phyloP scores from a whole-genome alignment of 2,113 vertebrate genomes.

The Philantomba maxwellii region DNA sequence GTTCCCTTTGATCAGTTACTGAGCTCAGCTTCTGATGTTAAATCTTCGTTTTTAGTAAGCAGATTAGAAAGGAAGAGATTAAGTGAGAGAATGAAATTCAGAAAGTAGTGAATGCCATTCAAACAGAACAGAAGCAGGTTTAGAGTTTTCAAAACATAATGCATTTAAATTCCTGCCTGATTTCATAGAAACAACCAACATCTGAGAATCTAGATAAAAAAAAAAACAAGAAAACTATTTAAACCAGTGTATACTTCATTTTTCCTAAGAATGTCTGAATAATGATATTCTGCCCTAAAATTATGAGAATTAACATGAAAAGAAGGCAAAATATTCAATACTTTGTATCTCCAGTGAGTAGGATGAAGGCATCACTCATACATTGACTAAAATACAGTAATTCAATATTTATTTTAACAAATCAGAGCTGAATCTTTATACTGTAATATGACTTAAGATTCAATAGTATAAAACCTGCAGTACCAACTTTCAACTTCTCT shows the following conservation, averaged over 20 bases:
- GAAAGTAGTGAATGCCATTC: constrained; percentile 73
- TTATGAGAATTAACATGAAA: constrained; percentile 3
- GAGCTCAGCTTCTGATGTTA: constrained; percentile 80
- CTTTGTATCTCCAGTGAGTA: neutral
- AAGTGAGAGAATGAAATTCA: constrained; percentile 74
- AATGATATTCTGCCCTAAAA: constrained; percentile 17
- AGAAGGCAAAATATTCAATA: constrained; percentile 18
- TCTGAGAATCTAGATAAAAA: constrained; percentile 56
- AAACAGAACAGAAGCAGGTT: constrained; percentile 68
- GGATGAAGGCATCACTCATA: neutral
- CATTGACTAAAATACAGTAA: neutral
- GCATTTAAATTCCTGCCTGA: constrained; percentile 51
- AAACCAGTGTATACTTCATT: constrained; percentile 43
- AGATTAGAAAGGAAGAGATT: constrained; percentile 75
- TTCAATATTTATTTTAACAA: neutral
- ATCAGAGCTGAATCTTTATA: neutral
- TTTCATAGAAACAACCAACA: constrained; percentile 58
- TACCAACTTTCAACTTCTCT: constrained; percentile 11
- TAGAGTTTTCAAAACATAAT: constrained; percentile 59
- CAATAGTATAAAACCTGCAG: neutral
- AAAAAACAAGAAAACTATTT: constrained; percentile 45
- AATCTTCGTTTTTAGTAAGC: constrained; percentile 84
- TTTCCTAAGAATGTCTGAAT: constrained; percentile 1
- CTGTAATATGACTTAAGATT: neutral
- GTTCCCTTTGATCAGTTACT: constrained; percentile 80